Base-by-base conservation (phyloP, 2,888 invertebrate species). In the Cheilosia vernalis region DNA sequence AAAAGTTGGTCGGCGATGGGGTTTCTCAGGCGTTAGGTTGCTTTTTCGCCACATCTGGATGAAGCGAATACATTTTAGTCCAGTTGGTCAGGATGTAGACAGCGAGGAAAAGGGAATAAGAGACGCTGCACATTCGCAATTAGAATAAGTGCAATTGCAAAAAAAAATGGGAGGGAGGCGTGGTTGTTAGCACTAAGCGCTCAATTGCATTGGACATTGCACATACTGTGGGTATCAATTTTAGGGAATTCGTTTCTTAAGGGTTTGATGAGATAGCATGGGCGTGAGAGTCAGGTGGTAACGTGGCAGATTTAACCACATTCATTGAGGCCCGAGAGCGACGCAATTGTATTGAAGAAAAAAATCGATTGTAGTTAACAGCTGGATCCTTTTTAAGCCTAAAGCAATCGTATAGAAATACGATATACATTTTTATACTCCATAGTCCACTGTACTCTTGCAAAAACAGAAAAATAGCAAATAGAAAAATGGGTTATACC, bases 81-180 rank as follows among this genome's bases (percentile, higher is more conserved):
- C 84, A 84, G 79, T 84, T 84, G 84, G 53, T 64, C 66, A 56
- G 17, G 0, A 60, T 30, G 37, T 19, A 42, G 19, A 56, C 15
- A 47, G 10, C 15, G 21, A 37, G 24, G 21, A 10, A 13, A 7
- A 19, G 19, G 1, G 27, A 27, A 42, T 15, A 21, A 27, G 2
- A 42, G 2, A 24, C 30, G 17, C 55, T 70, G 24, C 21, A 49
- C 58, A 60, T 21, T 66, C 33, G 58, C 30, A 63, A 56, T 84
- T 84, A 84, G 84, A 84, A 84, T 58, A 69, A 84, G 53, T 79
- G 63, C 83, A 79, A 69, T 84, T 82, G 70, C 53, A 44, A 15
- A 6, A 33, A 24, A 37, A 24, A 37, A 33, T 42, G 33, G 37
- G 40, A 64, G 47, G 30, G 19, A 60, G 78, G 73, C 55, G 73